Base-by-base conservation (phyloP, 2,888 invertebrate genomes). In the Coelopa pilipes region DNA sequence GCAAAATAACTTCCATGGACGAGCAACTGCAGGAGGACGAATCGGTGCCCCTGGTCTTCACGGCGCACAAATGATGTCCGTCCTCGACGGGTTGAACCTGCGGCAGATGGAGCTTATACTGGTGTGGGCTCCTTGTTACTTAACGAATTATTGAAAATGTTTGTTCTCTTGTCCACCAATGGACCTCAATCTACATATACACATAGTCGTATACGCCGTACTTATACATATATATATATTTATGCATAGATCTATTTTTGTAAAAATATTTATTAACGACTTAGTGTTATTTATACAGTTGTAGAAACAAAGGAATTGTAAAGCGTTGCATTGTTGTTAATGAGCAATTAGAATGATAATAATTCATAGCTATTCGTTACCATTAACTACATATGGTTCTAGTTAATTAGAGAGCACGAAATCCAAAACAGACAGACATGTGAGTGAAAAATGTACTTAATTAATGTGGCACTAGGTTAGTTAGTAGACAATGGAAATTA, bases 1-100 rank as follows among this genome's bases (percentile, higher is more conserved):
- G 57, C 49, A 72, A 72, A 72, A 74, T 77, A 66, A 68, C 70
- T 69, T 73, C 77, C 57, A 74, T 78, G 63, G 73, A 75, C 17
- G 85, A 85, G 34, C 84, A 87, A 75, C 75, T 78, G 72, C 87
- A 84, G 63, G 87, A 87, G 76, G 87, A 87, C 79, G 87, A 87
- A 80, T 86, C 85, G 55, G 82, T 84, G 19, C 87, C 87, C 0
- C 80, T 87, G 79, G 87, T 87, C 65, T 85, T 86, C 78, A 85
- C 85, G 47, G 82, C 82, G 75, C 82, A 83, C 67, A 86, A 87
- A 82, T 84, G 82, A 84, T 83, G 79, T 49, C 47, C 55, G 46
- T 66, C 15, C 45, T 34, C 34, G 34, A 46, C 1, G 1, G 63
- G 46, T 49, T 49, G 17, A 12, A 11, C 5, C 2, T 65, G 49